A percentile compares a stretch with the other conserved stretches of the same genome.
Conservation (phyloP, 2,113 vertebrate species). For the Amazona guildingii region DNA sequence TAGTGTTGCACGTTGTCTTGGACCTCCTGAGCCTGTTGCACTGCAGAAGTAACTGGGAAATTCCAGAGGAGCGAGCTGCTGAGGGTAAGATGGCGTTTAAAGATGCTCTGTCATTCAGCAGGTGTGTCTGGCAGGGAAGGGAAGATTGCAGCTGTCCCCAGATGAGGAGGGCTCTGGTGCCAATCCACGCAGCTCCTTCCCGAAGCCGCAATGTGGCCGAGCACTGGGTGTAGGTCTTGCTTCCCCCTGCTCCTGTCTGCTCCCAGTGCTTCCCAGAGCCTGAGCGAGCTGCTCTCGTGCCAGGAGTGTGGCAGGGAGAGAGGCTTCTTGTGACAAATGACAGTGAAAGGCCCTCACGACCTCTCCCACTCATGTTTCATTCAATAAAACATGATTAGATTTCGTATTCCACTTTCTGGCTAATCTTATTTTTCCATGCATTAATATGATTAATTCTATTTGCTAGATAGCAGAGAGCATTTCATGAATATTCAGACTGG, state of each 20-base stretch:
- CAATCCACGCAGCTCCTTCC: rapidly evolving
- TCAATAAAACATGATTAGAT: constrained; percentile 18
- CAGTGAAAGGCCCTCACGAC: not conserved
- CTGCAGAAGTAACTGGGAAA: not conserved
- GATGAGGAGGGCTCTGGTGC: not conserved
- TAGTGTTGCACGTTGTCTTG: not conserved
- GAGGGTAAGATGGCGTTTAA: rapidly evolving
- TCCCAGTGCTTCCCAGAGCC: not conserved
- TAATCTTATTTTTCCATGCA: constrained; percentile 34
- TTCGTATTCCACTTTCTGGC: not conserved
- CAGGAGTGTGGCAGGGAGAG: not conserved
- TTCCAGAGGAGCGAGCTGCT: not conserved
- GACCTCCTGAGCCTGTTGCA: not conserved
- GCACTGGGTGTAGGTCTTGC: rapidly evolving
- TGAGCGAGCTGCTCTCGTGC: not conserved
- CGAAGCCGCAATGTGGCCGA: rapidly evolving
- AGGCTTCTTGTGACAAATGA: not conserved
- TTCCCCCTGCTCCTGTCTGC: not conserved
- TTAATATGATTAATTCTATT: constrained; percentile 59
- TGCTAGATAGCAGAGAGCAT: constrained; percentile 1
- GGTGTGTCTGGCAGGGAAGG: rapidly evolving
- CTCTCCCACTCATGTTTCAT: constrained; percentile 21
- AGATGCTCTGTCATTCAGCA: rapidly evolving
- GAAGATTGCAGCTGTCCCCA: not conserved
- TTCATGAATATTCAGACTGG: constrained; percentile 41